Evolutionary conservation across 92 coral and sea anemone species (phyloP), one percentile per base, ranked within the genome.

Genomic region (Heliopora coerulea): DNA sequence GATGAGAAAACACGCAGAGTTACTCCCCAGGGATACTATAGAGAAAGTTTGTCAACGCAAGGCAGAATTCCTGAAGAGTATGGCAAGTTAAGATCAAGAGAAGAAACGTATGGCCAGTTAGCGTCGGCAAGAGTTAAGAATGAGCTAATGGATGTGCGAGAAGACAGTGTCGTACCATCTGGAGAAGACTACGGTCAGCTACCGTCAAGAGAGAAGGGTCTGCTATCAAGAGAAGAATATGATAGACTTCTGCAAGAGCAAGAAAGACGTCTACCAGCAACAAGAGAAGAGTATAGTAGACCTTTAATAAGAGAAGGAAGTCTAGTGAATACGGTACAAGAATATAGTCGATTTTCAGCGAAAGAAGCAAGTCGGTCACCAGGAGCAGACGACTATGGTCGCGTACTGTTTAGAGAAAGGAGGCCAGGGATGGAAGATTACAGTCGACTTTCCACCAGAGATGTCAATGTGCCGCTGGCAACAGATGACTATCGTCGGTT

Each of bases 1-100:
- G 77, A 70, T 34, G 77, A 70, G 20, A 70, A 57, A 23, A 70
- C 77, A n/a, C 63, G 77, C 24, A 52, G 77, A 54, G n/a, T 70
- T 37, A 54, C 54, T 2, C 77, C 63, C 1, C 60, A 39, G 40
- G 77, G 63, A 12, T 70, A 52, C 35, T 70, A 70, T 58, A 70
- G 77, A 49, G 77, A 70, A 11, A 15, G 52, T 46, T 46, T 46
- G 52, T 8, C 52, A n/a, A 46, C 35, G 28, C 4, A 54, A 70
- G 17, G 49, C 63, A 6, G 23, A 33, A 33, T 21, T 31, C 32
- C 44, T 23, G 27, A 11, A 32, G 25, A 49, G 34, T 68, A 50
- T 15, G 41, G 30, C 7, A 46, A n/a, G 52, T 6, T n/a, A 6
- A 15, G 14, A 46, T 2, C n/a, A 46, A 46, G 52, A 15, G 61